A percentile compares a stretch with the other conserved stretches of the same genome.
Evolutionary conservation across 2,888 invertebrate genomes (phyloP).

Genomic region (Troides helena): DNA sequence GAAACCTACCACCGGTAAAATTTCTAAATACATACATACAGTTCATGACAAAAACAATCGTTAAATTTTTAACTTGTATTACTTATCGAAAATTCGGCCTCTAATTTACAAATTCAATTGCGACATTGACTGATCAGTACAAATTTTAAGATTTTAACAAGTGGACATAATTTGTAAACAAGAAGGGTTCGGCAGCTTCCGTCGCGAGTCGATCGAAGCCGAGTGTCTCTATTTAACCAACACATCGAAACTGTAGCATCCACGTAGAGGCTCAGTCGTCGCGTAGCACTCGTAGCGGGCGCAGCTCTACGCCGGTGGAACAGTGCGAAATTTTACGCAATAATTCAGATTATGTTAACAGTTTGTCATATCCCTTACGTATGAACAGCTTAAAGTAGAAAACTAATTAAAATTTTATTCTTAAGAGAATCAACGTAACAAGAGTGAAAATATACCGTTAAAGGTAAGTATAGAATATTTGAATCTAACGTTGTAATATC

Average conservation of each 20-base stretch:
- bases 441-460: not conserved
- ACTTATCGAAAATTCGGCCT: not conserved
- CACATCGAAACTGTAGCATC: constrained; percentile 44
- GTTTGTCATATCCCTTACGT: not conserved
- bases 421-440: not conserved
- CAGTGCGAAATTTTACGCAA: constrained; percentile 33
- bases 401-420: not conserved
- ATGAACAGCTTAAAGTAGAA: not conserved
- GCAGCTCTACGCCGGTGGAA: constrained; percentile 20
- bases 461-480: not conserved
- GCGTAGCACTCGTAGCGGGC: constrained; percentile 58
- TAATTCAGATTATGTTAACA: constrained; percentile 4
- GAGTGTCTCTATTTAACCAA: constrained; percentile 51
- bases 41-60: too few species aligned
- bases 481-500: too few species aligned
- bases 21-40: too few species aligned
- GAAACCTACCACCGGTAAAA: too few species aligned
- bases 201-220: constrained; percentile 51
- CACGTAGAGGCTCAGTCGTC: constrained; percentile 68
- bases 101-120: not conserved
- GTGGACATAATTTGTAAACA: constrained; percentile 45
- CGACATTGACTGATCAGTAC: constrained; percentile 1
- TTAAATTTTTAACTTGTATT: not conserved
- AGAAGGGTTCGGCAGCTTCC: constrained; percentile 59
- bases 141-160: constrained; percentile 15